Conservation (phyloP, 2,888 invertebrate genomes). For the Synergus umbraculus region DNA sequence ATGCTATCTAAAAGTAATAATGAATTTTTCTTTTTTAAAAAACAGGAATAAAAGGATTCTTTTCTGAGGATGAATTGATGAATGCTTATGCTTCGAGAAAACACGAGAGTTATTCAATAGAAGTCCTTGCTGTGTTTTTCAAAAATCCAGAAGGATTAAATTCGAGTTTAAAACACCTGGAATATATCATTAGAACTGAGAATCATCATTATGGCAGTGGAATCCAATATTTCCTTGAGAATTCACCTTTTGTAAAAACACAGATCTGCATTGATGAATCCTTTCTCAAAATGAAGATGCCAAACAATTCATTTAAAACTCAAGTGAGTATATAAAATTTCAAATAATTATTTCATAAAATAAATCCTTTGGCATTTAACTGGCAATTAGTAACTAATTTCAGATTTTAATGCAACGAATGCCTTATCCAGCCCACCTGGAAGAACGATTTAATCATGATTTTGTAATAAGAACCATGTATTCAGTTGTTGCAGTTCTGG, state of each 20-base stretch:
- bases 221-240: neutral
- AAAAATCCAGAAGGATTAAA: neutral
- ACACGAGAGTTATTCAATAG: neutral
- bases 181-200: conserved; percentile 67
- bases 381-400: conserved; percentile 25
- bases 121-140: neutral
- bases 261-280: conserved; percentile 70
- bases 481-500: conserved; percentile 63
- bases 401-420: conserved; percentile 71
- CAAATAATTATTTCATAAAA: neutral
- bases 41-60: conserved; percentile 61
- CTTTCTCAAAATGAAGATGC: conserved; percentile 61
- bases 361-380: neutral
- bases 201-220: neutral
- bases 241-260: conserved; percentile 62
- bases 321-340: neutral
- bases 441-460: conserved; percentile 29
- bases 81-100: conserved; percentile 55
- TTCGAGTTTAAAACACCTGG: conserved; percentile 55
- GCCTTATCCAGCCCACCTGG: conserved; percentile 71
- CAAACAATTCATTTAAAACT: conserved; percentile 44
- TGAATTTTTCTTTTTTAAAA: neutral
- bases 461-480: conserved; percentile 60
- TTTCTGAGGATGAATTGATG: conserved; percentile 65
- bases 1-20: neutral